Evolutionary conservation across 2,888 invertebrate species (phyloP).

Genomic region (Callinectes sapidus): DNA sequence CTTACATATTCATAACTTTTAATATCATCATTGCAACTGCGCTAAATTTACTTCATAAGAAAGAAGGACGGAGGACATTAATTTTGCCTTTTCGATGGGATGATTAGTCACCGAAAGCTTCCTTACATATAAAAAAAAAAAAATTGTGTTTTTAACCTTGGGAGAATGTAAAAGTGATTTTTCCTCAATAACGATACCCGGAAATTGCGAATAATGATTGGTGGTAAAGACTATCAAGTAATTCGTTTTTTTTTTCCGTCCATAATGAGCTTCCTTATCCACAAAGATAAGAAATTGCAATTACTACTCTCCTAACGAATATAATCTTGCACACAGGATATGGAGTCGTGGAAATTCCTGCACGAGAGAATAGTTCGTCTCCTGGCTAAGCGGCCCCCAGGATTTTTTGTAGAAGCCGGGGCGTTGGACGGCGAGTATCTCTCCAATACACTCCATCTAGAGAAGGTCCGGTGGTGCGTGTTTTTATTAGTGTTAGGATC

Average conservation of each 20-base stretch:
- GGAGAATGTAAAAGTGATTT: background rate
- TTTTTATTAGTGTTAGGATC: background rate
- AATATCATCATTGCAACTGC: too few relatives aligned
- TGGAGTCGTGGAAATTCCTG: conserved; percentile 63
- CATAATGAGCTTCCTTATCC: too few relatives aligned
- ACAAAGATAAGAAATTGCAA: background rate
- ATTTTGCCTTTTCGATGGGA: background rate
- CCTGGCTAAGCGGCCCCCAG: conserved; percentile 27
- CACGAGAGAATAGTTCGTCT: conserved; percentile 48
- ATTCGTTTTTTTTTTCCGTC: background rate
- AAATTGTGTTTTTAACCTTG: too few relatives aligned
- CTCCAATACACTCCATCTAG: conserved; percentile 61
- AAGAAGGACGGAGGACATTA: background rate
- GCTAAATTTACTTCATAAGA: too few relatives aligned
- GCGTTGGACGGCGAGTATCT: conserved; percentile 64
- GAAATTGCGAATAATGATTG: background rate
- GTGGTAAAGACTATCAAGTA: background rate
- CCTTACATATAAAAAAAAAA: too few relatives aligned
- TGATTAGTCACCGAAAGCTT: too few relatives aligned
- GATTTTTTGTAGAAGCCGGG: conserved; percentile 62
- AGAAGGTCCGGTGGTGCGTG: conserved; percentile 41
- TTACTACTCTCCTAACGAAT: background rate
- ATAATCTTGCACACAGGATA: conserved; percentile 27
- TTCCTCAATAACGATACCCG: background rate
- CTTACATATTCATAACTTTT: too few relatives aligned